Base-by-base conservation (phyloP, 2,888 invertebrate genomes). In the Podotricha telesiphe region DNA sequence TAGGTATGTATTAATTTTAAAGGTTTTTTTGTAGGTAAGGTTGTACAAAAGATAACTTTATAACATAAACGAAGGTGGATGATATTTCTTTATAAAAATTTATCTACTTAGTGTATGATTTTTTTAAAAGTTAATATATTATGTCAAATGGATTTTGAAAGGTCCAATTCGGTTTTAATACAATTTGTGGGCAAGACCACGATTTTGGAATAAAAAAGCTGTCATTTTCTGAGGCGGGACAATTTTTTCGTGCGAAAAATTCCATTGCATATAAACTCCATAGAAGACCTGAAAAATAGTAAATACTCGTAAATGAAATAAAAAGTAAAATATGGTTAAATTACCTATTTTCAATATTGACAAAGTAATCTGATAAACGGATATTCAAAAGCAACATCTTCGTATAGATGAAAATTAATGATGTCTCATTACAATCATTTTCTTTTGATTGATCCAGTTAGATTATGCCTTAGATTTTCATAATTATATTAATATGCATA, bases 261-360 rank as follows among this genome's bases (percentile, higher is more conserved):
- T 99, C 99, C 94, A 98, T 96, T 28, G 96, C 93, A 84, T 98
- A 98, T 2, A 97, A 82, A 78, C 96, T 95, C 83, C 96, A 93
- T n/a, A 96, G 84, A 3, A 96, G 78, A 62, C 92, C 93, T 93
- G 83, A n/a, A 59, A 58, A 55, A 11, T 55, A 37, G 1, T 5
- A 2, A 83, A 13, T 13, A 42, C 4, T 13, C 4, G 4, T 13
- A 42, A 13, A 42, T 13, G 2, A 13, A 0, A 13, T 2, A 7
- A 13, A 13, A 11, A 13, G 1, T 42, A 11, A 42, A 42, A 37
- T 28, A 28, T 28, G 28, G 6, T 5, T 37, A 8, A 37, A 37
- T 37, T 37, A n/a, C n/a, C 6, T 28, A 28, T 28, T 28, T 2
- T 6, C 6, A 6, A 28, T 4, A 2, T 28, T 28, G 28, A 28